Base-by-base conservation (phyloP, 2,797 vertebrate genomes). In the Squalus acanthias region DNA sequence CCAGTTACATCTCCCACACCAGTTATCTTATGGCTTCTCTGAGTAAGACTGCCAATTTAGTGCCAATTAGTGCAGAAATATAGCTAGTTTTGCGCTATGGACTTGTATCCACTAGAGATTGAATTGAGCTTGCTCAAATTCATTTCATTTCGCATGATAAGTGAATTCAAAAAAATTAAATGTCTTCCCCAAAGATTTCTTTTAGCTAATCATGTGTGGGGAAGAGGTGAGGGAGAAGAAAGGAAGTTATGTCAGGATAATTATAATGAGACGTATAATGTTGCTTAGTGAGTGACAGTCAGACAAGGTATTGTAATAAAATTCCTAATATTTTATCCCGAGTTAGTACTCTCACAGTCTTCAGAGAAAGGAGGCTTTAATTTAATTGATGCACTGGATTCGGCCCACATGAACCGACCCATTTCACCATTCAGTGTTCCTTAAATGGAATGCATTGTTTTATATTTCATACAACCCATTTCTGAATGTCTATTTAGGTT, bases 101-200 rank as follows among this genome's bases (percentile, higher is more conserved):
- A 93, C n/a, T 69, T 46, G 20, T 93, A 93, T 69, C 7, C 63
- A 69, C 63, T 39, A 46, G 65, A 46, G 91, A 93, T 46, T 46
- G 65, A 93, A 93, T 10, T 24, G 65, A 69, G 91, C 65, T 46
- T 93, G 20, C n/a, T 69, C 24, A 67, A 93, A 46, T 69, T 46
- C n/a, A 46, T 93, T 93, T 93, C 65, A 69, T 22, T 69, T 93
- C 10, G 24, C 39, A 17, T 92, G 60, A 63, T 46, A 69, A 69
- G 22, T 69, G n/a, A 67, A 69, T 20, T 69, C 63, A 39, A 67
- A 69, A 69, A 93, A 69, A 91, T 93, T 67, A 69, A 46, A 67
- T 69, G n/a, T 69, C 91, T 69, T 93, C 91, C 91, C 63, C 91
- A 65, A 69, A 93, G 91, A 69, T 67, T 93, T 69, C 12, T 93